A percentile compares a stretch with the other conserved stretches of the same genome.
These are phyloP conservation scores for Zaprionus inermis DNA, from an alignment of 1,140 invertebrate genomes.

Conservation along the genomic window DNA sequence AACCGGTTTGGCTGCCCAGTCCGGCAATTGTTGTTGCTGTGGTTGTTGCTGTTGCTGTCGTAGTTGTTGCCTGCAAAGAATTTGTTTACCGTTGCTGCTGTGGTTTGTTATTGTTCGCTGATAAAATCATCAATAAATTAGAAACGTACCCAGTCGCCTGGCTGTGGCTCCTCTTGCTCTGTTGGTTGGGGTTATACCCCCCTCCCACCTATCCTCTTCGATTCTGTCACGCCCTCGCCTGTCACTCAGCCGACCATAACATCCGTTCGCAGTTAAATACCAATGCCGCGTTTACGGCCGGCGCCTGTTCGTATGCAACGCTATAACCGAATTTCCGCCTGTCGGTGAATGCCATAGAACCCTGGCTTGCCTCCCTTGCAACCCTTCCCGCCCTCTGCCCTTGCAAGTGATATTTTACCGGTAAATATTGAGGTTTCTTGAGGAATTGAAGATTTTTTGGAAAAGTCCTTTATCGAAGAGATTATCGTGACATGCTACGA, in stretches of 20 bases:
- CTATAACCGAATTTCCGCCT: not conserved
- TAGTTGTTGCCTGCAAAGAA: conserved; percentile 6
- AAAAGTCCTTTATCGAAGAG: no score
- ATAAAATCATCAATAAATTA: conserved; percentile 76
- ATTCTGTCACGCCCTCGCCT: conserved; percentile 18
- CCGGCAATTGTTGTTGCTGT: conserved; percentile 29
- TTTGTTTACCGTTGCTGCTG: conserved; percentile 45
- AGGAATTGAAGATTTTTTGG: no score
- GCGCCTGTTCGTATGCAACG: not conserved
- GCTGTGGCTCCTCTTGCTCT: not conserved
- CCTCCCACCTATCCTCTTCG: not conserved
- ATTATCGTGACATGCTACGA: no score
- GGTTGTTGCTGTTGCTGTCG: conserved; percentile 36
- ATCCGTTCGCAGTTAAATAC: conserved; percentile 54
- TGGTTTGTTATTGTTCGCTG: conserved; percentile 66
- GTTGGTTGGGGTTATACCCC: no score
- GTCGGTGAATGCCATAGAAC: not conserved
- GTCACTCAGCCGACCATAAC: conserved; percentile 54
- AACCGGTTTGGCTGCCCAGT: conserved; percentile 2
- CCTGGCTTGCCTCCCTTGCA: no score
- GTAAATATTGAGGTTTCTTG: no score
- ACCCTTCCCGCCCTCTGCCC: no score
- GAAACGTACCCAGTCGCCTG: conserved; percentile 59
- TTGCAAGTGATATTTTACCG: no score
- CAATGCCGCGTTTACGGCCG: conserved; percentile 13